Percentiles rank a stretch among this genome's conserved stretches.
phyloP scores from a whole-genome alignment of 2,888 invertebrate genomes.

The Acanthosepion pharaonis region DNA sequence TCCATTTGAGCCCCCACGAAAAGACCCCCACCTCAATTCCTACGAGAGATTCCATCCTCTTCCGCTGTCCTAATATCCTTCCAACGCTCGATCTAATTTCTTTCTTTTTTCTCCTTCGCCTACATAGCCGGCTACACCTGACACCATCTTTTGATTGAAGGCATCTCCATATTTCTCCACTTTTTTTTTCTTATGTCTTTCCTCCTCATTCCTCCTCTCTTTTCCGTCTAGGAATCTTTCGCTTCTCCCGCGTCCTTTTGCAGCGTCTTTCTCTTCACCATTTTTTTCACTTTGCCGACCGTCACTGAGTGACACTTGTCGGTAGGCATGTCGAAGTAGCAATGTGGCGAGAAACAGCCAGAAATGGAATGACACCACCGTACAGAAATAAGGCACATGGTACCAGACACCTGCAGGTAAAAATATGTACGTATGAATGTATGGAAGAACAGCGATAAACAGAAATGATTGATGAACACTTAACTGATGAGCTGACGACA shows the following conservation, averaged over 20 bases:
- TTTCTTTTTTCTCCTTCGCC: background rate
- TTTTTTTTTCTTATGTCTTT: background rate
- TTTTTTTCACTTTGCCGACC: background rate
- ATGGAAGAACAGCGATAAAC: background rate
- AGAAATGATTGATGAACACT: too few species aligned
- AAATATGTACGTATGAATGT: background rate
- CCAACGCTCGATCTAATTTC: background rate
- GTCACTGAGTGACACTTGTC: background rate
- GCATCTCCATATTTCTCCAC: background rate
- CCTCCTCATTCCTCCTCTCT: background rate
- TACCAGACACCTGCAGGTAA: slow-evolving; percentile 34
- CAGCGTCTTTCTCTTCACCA: background rate
- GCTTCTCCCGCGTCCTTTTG: background rate
- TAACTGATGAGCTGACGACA: too few species aligned
- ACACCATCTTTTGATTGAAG: background rate
- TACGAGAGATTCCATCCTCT: background rate
- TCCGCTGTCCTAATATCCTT: background rate
- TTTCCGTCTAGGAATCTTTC: background rate
- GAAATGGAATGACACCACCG: slow-evolving; percentile 43
- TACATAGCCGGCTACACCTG: background rate
- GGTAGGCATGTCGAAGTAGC: background rate
- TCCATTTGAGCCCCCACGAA: background rate
- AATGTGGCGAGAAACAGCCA: slow-evolving; percentile 23
- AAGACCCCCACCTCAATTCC: background rate
- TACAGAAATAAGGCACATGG: slow-evolving; percentile 36